Evolutionary conservation across 1,140 invertebrate genomes (phyloP).

Genomic region (Bombus terrestris): DNA sequence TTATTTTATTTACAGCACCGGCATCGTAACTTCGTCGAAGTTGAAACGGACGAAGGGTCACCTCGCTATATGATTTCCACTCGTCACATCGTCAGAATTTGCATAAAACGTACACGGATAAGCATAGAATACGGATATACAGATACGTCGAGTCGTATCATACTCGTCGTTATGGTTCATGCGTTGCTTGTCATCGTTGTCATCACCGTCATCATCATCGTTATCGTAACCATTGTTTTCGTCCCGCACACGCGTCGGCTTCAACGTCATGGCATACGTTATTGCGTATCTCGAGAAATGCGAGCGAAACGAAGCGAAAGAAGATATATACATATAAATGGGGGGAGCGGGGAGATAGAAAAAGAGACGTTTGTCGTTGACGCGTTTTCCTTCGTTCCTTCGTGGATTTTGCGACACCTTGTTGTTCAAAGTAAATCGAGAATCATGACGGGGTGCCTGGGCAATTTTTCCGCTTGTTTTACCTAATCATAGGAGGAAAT

Average conservation of each 20-base stretch:
- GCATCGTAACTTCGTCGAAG: conserved; percentile 70
- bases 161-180: conserved; percentile 12
- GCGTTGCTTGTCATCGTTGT: conserved; percentile 48
- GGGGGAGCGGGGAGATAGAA: background rate
- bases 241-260: conserved; percentile 23
- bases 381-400: conserved; percentile 29
- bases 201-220: conserved; percentile 40
- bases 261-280: conserved; percentile 8
- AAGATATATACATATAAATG: background rate
- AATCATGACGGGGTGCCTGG: conserved; percentile 8
- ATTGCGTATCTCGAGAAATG: background rate
- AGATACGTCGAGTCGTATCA: conserved; percentile 2
- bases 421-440: background rate
- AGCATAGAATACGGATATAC: conserved; percentile 16
- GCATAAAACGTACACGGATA: conserved; percentile 58
- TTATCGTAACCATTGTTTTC: conserved; percentile 22
- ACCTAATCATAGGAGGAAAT: background rate
- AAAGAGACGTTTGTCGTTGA: background rate
- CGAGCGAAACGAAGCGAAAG: background rate
- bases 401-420: background rate
- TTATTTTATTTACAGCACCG: conserved; percentile 67
- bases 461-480: conserved; percentile 5
- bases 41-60: conserved; percentile 57
- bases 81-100: conserved; percentile 66
- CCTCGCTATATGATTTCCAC: conserved; percentile 58